A percentile compares a stretch with the other conserved stretches of the same genome.
phyloP scores from a whole-genome alignment of 2,888 invertebrate species.

The Tineola bisselliella region DNA sequence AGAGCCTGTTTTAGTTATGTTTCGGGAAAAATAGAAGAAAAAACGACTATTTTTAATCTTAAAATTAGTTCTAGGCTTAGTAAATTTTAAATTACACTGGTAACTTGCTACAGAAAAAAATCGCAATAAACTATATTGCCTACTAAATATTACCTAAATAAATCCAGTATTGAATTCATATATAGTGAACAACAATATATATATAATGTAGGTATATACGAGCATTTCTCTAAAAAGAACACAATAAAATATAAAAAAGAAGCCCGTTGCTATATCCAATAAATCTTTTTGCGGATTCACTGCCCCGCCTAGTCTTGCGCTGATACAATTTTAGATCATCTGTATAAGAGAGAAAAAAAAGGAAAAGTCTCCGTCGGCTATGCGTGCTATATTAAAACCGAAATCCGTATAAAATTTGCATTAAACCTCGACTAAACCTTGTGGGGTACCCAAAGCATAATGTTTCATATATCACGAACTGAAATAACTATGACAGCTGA shows the following conservation, averaged over 20 bases:
- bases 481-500: too few relatives aligned
- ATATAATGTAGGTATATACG: too few relatives aligned
- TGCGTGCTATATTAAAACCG: not conserved
- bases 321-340: conserved; percentile 6
- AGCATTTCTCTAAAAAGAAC: not conserved
- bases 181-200: too few relatives aligned
- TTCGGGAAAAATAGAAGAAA: not conserved
- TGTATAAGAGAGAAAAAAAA: not conserved
- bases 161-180: too few relatives aligned
- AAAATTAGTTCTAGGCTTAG: not conserved
- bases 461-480: too few relatives aligned
- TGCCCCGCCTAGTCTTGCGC: conserved; percentile 6
- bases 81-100: too few relatives aligned
- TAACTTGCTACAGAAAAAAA: too few relatives aligned
- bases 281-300: not conserved
- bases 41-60: not conserved
- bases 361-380: too few relatives aligned
- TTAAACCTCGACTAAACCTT: too few relatives aligned
- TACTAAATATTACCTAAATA: too few relatives aligned
- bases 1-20: not conserved
- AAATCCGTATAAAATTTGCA: not conserved
- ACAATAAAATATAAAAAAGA: not conserved
- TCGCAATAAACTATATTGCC: too few relatives aligned
- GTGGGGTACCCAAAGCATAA: too few relatives aligned
- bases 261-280: not conserved